Base-by-base conservation (phyloP, 2,797 vertebrate genomes). In the Pteropus rufus region DNA sequence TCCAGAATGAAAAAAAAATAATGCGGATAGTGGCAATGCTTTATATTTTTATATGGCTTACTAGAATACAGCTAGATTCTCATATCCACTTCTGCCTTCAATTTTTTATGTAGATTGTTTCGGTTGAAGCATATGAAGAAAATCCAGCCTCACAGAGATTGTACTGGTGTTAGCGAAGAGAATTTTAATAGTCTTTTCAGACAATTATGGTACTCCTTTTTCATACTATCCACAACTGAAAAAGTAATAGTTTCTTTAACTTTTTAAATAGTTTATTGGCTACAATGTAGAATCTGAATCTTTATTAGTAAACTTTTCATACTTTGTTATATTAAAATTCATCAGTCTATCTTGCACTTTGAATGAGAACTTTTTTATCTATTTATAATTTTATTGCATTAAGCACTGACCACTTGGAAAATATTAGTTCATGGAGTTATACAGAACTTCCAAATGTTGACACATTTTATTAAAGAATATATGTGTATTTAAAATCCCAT, bases 401-500 rank as follows among this genome's bases (percentile, higher is more conserved):
- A 5, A 93, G 14, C 29, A 91, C 5, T 77, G 85, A 72, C 44
- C 44, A 26, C 84, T 83, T 93, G 67, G 88, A 60, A 93, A 94
- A 91, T 64, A 94, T n/a, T 60, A 58, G 87, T 89, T 89, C 87
- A 86, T 31, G 65, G 34, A 87, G 34, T 89, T 86, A 64, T 26
- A 14, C 23, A 89, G 34, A 84, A 75, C 15, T 86, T 95, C 36
- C 60, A 82, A 89, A 86, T 82, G 80, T 73, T 81, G 76, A 77
- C 26, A 88, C 26, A 76, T 93, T 76, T 72, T 19, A 95, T 94
- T 94, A 81, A 39, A 64, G 26, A 58, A 65, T n/a, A 67, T 14
- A 39, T 34, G 19, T 24, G 44, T 46, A n/a, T 75, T 39, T 0
- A 7, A 86, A 76, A 72, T 46, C 41, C 54, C 29, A 75, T n/a